Percentiles rank a stretch among this genome's conserved stretches.
Conservation (phyloP, 2,113 vertebrate genomes). For the Tursiops truncatus region DNA sequence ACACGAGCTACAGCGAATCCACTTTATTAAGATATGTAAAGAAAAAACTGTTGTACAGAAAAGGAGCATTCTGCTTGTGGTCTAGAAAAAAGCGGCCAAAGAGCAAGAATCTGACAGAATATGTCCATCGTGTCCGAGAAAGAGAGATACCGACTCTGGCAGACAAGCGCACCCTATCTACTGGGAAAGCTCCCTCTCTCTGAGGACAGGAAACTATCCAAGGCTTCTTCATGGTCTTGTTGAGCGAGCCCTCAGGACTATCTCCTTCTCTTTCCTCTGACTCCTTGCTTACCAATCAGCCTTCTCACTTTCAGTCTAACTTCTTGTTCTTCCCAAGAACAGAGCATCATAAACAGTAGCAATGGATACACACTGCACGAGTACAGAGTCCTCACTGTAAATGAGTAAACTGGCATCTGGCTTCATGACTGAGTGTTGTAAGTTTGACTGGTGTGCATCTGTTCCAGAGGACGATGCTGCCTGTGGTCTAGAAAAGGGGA, state of each 20-base stretch:
- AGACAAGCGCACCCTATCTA: not conserved
- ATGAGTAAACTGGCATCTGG: not conserved
- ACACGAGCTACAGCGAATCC: not conserved
- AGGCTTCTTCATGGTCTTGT: not conserved
- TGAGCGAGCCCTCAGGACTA: not conserved
- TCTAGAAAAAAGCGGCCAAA: not conserved
- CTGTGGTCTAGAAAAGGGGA: not conserved
- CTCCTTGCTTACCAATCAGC: not conserved
- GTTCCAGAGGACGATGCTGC: not conserved
- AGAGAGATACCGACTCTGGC: not conserved
- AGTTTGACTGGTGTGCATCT: not conserved
- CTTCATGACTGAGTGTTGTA: not conserved
- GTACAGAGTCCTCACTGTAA: not conserved
- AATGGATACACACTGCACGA: not conserved
- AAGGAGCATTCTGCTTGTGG: not conserved
- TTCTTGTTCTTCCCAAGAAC: not conserved
- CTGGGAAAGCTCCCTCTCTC: not conserved
- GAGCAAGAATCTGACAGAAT: not conserved
- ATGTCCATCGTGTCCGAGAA: not conserved
- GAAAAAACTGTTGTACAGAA: not conserved
- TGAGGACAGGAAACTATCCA: not conserved
- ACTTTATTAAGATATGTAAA: not conserved
- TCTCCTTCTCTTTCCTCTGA: not conserved
- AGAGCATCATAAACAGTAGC: not conserved
- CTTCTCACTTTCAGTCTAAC: not conserved